phyloP scores from a whole-genome alignment of 2,113 vertebrate species.

The Copsychus sechellarum region DNA sequence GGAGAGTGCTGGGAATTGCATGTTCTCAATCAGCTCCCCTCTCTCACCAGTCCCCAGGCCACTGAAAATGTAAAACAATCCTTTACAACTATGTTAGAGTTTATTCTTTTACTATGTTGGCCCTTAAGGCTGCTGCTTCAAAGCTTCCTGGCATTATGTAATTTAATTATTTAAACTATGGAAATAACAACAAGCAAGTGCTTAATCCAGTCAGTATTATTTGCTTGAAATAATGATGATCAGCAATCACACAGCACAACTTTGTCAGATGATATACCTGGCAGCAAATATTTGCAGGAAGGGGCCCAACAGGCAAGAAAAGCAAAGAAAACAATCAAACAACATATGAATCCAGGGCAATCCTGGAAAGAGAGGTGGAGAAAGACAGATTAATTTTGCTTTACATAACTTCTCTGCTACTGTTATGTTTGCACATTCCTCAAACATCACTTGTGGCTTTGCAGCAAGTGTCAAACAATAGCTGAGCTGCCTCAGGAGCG shows the following conservation, averaged over 20 bases:
- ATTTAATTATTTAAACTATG: conserved; percentile 11
- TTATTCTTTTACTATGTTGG: background rate
- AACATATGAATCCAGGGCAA: background rate
- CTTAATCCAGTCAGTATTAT: conserved; percentile 2
- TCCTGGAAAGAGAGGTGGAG: conserved; percentile 41
- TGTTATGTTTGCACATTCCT: conserved; percentile 67
- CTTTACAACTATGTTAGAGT: background rate
- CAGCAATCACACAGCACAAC: background rate
- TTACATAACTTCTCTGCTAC: conserved; percentile 55
- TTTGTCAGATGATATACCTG: background rate
- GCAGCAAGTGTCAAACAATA: conserved; percentile 56
- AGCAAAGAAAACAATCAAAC: background rate
- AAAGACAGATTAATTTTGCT: conserved; percentile 62
- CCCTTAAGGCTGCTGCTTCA: background rate
- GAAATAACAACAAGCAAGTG: conserved; percentile 5
- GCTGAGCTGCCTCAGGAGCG: conserved; percentile 44
- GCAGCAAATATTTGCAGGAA: conserved; percentile 21
- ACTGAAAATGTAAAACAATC: background rate
- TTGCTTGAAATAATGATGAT: conserved; percentile 22
- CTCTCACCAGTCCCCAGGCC: background rate
- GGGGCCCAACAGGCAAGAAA: background rate
- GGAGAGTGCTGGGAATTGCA: background rate
- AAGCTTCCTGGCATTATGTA: conserved; percentile 16
- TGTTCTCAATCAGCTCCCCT: background rate
- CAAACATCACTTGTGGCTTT: conserved; percentile 63